Base-by-base conservation (phyloP, 2,113 vertebrate genomes). In the Thalassoma bifasciatum region DNA sequence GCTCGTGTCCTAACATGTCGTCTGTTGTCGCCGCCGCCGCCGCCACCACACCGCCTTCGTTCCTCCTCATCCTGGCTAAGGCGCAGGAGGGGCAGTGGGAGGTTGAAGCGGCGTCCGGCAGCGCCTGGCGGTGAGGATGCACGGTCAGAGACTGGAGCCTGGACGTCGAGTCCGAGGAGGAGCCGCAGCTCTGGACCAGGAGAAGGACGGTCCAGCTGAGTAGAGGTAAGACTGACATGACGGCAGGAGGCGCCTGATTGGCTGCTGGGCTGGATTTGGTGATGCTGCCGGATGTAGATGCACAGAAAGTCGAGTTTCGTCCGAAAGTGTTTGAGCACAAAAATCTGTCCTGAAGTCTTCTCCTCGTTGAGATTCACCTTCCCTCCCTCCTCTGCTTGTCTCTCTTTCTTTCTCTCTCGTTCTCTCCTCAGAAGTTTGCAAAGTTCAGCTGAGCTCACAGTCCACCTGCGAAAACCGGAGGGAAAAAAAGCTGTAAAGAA, bases 1-100 rank as follows among this genome's bases (percentile, higher is more conserved):
- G 24, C 4, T 67, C 95, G 94, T 95, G 91, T 93, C 94, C 57
- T 84, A 88, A 92, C 95, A 85, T 2, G 57, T 68, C 71, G 1
- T 67, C 78, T 30, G 30, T 30, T 30, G 30, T 30, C 30, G 30
- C 30, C 30, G 30, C 30, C 30, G 30, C 30, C 30, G 30, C 30
- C 30, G 30, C 30, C 30, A 6, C 30, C 30, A 46, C 16, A 8
- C 22, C 56, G 5, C 56, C 88, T 0, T 82, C 81, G 12, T 42
- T 77, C n/a, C 85, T 64, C 53, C 85, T 94, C 88, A 97, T 92
- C 79, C 92, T 90, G 75, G 96, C 91, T 57, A 99, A 94, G 78
- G 95, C 95, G 57, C 98, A 99, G 79, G 97, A 96, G 26, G 97
- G 95, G 77, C 97, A 98, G 67, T 89, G 91, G 70, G 94, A 89